These are phyloP conservation scores for Trachelus tabidus DNA, from an alignment of 2,888 invertebrate genomes.

Conservation along the genomic window DNA sequence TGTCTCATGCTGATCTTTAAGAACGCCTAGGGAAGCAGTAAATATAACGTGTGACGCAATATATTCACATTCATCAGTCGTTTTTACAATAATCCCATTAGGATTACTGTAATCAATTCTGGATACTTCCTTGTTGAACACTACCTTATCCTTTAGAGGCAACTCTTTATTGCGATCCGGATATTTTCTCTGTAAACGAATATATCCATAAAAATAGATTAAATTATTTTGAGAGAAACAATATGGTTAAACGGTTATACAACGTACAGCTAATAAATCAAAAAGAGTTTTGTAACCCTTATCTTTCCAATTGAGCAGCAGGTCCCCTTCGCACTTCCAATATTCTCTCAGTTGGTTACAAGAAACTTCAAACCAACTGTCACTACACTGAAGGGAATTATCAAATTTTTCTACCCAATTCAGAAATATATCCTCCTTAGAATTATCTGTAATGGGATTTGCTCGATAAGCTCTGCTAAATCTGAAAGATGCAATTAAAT, in stretches of 20 bases:
- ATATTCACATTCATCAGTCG: slow-evolving; percentile 70
- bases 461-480: slow-evolving; percentile 41
- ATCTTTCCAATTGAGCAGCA: slow-evolving; percentile 79
- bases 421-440: slow-evolving; percentile 67
- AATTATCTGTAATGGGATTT: slow-evolving; percentile 37
- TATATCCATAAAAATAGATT: slow-evolving; percentile 1
- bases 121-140: slow-evolving; percentile 70
- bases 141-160: slow-evolving; percentile 65
- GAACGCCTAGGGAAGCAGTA: slow-evolving; percentile 76
- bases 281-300: slow-evolving; percentile 77
- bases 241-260: slow-evolving; percentile 7
- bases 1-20: slow-evolving; percentile 71
- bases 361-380: slow-evolving; percentile 77
- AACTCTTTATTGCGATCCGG: slow-evolving; percentile 66
- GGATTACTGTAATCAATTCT: slow-evolving; percentile 68
- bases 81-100: slow-evolving; percentile 69
- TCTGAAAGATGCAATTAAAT: slow-evolving; percentile 30
- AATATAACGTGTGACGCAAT: slow-evolving; percentile 75
- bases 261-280: slow-evolving; percentile 75
- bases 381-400: slow-evolving; percentile 71
- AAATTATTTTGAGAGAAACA: not conserved
- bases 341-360: slow-evolving; percentile 73
- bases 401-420: slow-evolving; percentile 72
- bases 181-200: slow-evolving; percentile 66
- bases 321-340: slow-evolving; percentile 78